These are phyloP conservation scores for Stylophora pistillata DNA, from an alignment of 64 coral and sea anemone species.

Conservation along the genomic window DNA sequence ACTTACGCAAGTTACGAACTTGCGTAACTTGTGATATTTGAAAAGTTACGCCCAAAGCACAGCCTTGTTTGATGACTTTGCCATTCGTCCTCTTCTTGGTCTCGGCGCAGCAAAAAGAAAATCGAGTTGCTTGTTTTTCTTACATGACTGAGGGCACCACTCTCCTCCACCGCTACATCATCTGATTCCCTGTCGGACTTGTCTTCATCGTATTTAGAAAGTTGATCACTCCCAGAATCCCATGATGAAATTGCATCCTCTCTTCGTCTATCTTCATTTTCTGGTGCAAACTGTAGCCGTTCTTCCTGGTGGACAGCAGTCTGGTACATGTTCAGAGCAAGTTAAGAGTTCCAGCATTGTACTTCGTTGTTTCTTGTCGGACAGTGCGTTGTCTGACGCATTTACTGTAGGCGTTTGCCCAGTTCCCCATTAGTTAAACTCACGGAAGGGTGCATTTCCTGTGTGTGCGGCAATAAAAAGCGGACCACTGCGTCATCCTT, in stretches of 20 bases:
- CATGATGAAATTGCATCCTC: neutral
- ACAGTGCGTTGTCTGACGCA: neutral
- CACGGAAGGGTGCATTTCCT: too few species aligned
- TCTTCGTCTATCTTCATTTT: neutral
- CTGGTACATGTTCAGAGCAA: neutral
- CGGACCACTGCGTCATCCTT: constrained; percentile 50
- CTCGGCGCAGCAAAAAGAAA: neutral
- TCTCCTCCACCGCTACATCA: neutral
- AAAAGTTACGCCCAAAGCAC: neutral
- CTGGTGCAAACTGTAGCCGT: too few species aligned
- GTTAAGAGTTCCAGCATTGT: neutral
- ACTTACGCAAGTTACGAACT: neutral
- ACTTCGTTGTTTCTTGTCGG: neutral
- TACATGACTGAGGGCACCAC: neutral
- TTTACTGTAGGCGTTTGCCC: too few species aligned
- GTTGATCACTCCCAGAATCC: neutral
- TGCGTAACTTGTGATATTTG: neutral
- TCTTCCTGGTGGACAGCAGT: too few species aligned
- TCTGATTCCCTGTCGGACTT: neutral
- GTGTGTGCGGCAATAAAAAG: too few species aligned
- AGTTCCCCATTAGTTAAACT: too few species aligned
- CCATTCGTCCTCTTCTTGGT: neutral
- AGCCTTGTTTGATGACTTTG: neutral
- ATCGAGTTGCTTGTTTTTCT: constrained; percentile 1
- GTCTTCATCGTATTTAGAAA: neutral